Base-by-base conservation (phyloP, 2,797 vertebrate genomes). In the Ptychadena robeensis region DNA sequence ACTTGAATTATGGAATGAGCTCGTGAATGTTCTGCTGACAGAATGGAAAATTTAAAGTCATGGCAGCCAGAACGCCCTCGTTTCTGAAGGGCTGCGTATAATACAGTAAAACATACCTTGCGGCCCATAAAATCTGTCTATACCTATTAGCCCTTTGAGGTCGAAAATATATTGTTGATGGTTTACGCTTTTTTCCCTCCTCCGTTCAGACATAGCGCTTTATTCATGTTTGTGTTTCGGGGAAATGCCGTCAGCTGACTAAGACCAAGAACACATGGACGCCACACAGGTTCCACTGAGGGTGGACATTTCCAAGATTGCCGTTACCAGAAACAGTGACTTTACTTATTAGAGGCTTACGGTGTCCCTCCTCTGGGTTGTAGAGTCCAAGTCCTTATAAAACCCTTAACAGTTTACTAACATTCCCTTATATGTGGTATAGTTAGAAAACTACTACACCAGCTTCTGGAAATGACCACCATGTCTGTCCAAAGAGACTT, bases 31-130 rank as follows among this genome's bases (percentile, higher is more conserved):
- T 85, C 57, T 82, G 68, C 80, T 88, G 85, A 88, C 86, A 82
- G 87, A 89, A 89, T 88, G 87, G 87, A 88, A 90, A 90, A 82
- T 80, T 59, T 82, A 61, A 65, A 70, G 77, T 74, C 65, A 80
- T 65, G 71, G 70, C 76, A 84, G 82, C 31, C 3, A 79, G 59
- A 69, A 74, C 61, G 37, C 66, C 61, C 77, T 85, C 27, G 35
- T 80, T 70, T 85, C 53, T 69, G 70, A 57, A 74, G 71, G 71
- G 65, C 63, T 85, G n/a, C 72, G n/a, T 80, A 74, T 80, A 75
- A 80, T 85, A 70, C 77, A 64, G 77, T 69, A 69, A 85, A 85
- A 80, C 77, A 80, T 75, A 85, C 77, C 82, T 85, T 63, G 65
- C 71, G 35, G 82, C 18, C 71, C 77, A 75, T 80, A 74, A 85